Base-by-base conservation (phyloP, 2,888 invertebrate species). In the Phanerotoma sp. region DNA sequence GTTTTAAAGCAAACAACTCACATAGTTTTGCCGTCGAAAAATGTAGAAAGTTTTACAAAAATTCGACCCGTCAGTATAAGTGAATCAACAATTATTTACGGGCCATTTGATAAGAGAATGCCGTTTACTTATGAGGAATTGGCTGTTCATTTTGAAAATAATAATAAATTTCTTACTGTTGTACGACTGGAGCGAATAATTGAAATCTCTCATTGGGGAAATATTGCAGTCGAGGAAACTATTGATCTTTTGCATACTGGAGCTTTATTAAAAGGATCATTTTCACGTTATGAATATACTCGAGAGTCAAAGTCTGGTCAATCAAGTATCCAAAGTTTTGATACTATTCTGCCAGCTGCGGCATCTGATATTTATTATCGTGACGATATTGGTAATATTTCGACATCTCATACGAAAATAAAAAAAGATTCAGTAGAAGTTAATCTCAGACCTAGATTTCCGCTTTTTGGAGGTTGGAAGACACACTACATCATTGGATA, bases 181-280 rank as follows among this genome's bases (percentile, higher is more conserved):
- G 91, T 91, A 0, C 83, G 84, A 41, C 77, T 99, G 64, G 90
- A 92, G 66, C 84, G 99, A 45, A 80, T 86, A 0, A 90, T 99
- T 67, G 98, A 99, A 79, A 86, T 99, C 3, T 99, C 98, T 0
- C 98, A 99, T 76, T 99, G 99, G 99, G 98, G 98, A 7, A 97
- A 98, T 72, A 93, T 99, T 68, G 98, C 98, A 18, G 84, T 99
- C 1, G 96, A 98, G 75, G 99, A 99, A 76, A 86, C 89, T 6
- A 85, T 98, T 64, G 93, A 96, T 74, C 82, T 99, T 62, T 81
- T 88, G 16, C 98, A 99, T 72, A 89, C 91, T 41, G 99, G 99
- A 37, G 98, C 99, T 10, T 82, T 86, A 60, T 79, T 99, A 35
- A 96, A 96, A 73, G 73, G 70, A 5, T 86, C 96, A 2, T 97